Evolutionary conservation across 2,113 vertebrate species (phyloP).

Genomic region (Cheilinus undulatus): DNA sequence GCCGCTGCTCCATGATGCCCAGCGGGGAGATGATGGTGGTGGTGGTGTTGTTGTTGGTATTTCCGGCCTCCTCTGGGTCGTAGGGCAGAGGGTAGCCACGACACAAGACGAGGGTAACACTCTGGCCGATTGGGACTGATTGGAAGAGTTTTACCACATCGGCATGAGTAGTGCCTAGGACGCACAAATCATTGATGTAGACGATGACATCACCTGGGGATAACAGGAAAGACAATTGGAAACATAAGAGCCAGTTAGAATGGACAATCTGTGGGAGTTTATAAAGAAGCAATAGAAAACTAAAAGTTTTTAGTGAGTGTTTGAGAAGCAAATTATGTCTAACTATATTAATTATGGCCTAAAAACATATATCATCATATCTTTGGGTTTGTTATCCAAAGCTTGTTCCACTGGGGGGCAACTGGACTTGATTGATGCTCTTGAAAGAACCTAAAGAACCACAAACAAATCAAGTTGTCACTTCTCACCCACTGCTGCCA

Average conservation of each 20-base stretch:
- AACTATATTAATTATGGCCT: too few relatives aligned
- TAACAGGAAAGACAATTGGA: neutral
- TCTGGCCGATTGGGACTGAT: conserved; percentile 97
- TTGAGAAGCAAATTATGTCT: too few relatives aligned
- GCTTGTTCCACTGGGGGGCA: too few relatives aligned
- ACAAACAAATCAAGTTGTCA: too few relatives aligned
- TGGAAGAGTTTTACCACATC: conserved; percentile 99
- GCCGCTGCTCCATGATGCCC: conserved; percentile 95
- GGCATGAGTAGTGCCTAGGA: conserved; percentile 97
- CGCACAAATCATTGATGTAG: conserved; percentile 98
- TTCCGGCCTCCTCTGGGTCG: conserved; percentile 93
- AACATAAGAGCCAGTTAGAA: neutral
- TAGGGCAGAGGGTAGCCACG: conserved; percentile 97
- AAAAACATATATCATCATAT: too few relatives aligned
- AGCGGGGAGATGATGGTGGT: conserved; percentile 90
- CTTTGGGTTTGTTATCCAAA: too few relatives aligned
- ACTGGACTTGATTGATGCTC: too few relatives aligned
- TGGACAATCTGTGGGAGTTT: too few relatives aligned
- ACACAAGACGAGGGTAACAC: conserved; percentile 95
- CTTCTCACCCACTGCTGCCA: neutral
- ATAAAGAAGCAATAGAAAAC: too few relatives aligned
- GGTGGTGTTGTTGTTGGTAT: conserved; percentile 70
- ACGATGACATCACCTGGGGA: conserved; percentile 96
- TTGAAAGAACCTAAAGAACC: too few relatives aligned
- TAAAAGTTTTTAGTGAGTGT: too few relatives aligned